Conservation (phyloP, 2,888 invertebrate species). For the Thera britannica region DNA sequence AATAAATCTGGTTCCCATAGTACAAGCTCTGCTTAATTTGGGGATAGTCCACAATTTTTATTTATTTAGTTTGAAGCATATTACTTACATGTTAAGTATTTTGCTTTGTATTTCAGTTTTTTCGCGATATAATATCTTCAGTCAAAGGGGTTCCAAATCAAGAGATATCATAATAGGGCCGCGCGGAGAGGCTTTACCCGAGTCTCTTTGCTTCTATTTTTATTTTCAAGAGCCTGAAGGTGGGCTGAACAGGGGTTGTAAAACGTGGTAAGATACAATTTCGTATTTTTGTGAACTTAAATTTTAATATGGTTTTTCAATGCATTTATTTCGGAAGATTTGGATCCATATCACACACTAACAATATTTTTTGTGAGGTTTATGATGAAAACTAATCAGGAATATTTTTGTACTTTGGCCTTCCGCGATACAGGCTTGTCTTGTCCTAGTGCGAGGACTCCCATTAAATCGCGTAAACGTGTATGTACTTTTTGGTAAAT, state of each 20-base stretch:
- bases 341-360: no score
- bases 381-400: no score
- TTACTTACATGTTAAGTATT: background rate
- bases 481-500: no score
- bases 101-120: constrained; percentile 44
- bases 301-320: background rate
- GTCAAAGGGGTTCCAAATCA: constrained; percentile 65
- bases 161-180: constrained; percentile 78
- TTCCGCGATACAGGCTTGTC: no score
- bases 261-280: constrained; percentile 22
- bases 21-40: no score
- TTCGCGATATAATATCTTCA: constrained; percentile 40
- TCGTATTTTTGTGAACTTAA: background rate
- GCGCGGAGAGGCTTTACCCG: constrained; percentile 63
- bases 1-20: no score
- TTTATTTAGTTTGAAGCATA: background rate
- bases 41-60: no score
- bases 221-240: constrained; percentile 69
- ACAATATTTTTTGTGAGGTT: no score
- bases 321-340: no score
- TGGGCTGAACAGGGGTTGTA: constrained; percentile 43
- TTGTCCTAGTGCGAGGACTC: no score
- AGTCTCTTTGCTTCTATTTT: constrained; percentile 71
- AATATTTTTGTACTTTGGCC: no score
- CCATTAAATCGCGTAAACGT: no score